A percentile compares a stretch with the other conserved stretches of the same genome.
Conservation (phyloP, 2,888 invertebrate genomes). For the Nysson spinosus region DNA sequence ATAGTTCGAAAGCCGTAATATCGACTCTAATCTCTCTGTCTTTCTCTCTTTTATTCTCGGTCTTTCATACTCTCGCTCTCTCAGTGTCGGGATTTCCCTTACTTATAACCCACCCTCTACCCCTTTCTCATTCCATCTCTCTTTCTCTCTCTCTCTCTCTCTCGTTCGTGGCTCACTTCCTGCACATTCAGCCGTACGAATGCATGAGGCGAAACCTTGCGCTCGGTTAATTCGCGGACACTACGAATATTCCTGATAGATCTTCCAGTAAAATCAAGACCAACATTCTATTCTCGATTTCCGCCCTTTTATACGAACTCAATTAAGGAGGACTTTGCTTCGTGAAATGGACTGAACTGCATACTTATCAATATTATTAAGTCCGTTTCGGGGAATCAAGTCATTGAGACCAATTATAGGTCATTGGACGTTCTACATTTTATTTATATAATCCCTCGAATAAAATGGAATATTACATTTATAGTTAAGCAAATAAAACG, state of each 20-base stretch:
- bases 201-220: constrained; percentile 44
- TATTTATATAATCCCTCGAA: no score
- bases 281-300: constrained; percentile 18
- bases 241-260: constrained; percentile 13
- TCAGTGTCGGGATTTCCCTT: no score
- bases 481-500: no score
- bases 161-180: constrained; percentile 41
- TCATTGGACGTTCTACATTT: no score
- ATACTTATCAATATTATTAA: no score
- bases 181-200: constrained; percentile 53
- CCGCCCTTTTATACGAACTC: neutral
- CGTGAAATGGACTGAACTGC: no score
- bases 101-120: no score
- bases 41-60: constrained; percentile 16
- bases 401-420: no score
- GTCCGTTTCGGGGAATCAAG: no score
- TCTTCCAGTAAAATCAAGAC: constrained; percentile 23
- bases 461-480: no score
- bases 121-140: constrained; percentile 8
- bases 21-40: constrained; percentile 36
- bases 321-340: no score
- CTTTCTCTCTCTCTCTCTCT: constrained; percentile 24
- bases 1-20: constrained; percentile 51
- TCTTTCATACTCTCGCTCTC: constrained; percentile 17
- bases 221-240: constrained; percentile 53